These are phyloP conservation scores for Nomada hirtipes DNA, from an alignment of 2,888 invertebrate species.

Conservation along the genomic window DNA sequence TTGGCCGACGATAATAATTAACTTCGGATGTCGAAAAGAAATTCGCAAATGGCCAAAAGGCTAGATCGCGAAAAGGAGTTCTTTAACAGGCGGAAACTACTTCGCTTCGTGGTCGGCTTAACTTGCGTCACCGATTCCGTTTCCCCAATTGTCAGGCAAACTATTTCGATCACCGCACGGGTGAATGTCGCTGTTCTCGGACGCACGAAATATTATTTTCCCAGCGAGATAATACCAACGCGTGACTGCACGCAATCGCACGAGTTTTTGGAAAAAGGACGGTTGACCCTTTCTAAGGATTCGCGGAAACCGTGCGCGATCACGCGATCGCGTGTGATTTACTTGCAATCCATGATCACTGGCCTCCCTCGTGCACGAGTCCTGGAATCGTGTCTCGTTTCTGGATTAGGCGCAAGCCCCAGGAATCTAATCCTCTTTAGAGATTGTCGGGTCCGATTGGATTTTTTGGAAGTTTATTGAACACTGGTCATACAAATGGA, in stretches of 20 bases:
- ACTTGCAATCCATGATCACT: constrained; percentile 32
- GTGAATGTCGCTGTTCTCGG: constrained; percentile 13
- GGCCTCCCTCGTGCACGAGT: constrained; percentile 3
- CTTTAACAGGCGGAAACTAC: constrained; percentile 14
- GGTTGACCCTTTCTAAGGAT: constrained; percentile 8
- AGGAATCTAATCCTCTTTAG: too few relatives aligned
- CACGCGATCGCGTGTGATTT: constrained; percentile 59
- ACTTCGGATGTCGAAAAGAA: background rate
- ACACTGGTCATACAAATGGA: too few relatives aligned
- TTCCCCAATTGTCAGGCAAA: constrained; percentile 13
- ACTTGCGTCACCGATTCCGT: constrained; percentile 1
- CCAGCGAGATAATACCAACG: constrained; percentile 36
- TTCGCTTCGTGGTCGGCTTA: constrained; percentile 54
- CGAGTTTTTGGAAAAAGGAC: constrained; percentile 35
- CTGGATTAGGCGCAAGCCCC: background rate
- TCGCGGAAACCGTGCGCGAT: constrained; percentile 21
- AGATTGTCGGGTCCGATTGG: too few relatives aligned
- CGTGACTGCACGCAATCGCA: constrained; percentile 39
- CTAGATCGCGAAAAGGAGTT: background rate
- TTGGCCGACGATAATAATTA: background rate
- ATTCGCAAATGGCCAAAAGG: constrained; percentile 3
- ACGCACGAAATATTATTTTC: constrained; percentile 27
- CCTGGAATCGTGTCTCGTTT: background rate
- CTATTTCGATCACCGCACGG: constrained; percentile 17
- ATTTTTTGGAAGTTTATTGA: too few relatives aligned